A percentile compares a stretch with the other conserved stretches of the same genome.
These are phyloP conservation scores for Chironomus striatipennis DNA, from an alignment of 1,140 invertebrate genomes.

Conservation along the genomic window DNA sequence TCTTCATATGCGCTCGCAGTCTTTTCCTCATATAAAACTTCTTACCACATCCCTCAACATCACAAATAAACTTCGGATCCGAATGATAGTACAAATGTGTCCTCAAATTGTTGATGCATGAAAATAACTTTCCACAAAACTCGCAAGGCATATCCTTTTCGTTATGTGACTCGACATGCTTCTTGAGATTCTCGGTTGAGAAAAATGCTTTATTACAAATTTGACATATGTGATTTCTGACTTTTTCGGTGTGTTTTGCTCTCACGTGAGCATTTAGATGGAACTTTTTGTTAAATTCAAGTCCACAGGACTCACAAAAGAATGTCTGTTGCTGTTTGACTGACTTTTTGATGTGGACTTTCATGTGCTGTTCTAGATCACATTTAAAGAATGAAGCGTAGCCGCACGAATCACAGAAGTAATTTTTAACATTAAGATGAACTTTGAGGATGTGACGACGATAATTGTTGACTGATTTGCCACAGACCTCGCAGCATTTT, in stretches of 20 bases:
- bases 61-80: conserved; percentile 33
- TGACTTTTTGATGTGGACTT: not conserved
- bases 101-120: conserved; percentile 35
- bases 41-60: conserved; percentile 40
- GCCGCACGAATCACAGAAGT: not conserved
- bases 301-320: not conserved
- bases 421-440: not conserved
- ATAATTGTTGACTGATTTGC: not conserved
- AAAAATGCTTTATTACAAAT: not conserved
- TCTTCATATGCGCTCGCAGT: conserved; percentile 34
- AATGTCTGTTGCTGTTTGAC: not conserved
- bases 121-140: conserved; percentile 36
- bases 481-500: not conserved
- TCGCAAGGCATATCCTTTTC: conserved; percentile 31
- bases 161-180: conserved; percentile 2
- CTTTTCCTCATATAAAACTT: conserved; percentile 38
- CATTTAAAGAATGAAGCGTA: not conserved
- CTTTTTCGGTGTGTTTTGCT: not conserved
- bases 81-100: conserved; percentile 38
- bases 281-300: not conserved
- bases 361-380: not conserved
- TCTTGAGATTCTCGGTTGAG: not conserved
- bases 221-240: not conserved
- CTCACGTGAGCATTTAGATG: not conserved
- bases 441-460: not conserved